Evolutionary conservation across 92 coral and sea anemone species (phyloP).

Genomic region (Umimayanthus kanabou): DNA sequence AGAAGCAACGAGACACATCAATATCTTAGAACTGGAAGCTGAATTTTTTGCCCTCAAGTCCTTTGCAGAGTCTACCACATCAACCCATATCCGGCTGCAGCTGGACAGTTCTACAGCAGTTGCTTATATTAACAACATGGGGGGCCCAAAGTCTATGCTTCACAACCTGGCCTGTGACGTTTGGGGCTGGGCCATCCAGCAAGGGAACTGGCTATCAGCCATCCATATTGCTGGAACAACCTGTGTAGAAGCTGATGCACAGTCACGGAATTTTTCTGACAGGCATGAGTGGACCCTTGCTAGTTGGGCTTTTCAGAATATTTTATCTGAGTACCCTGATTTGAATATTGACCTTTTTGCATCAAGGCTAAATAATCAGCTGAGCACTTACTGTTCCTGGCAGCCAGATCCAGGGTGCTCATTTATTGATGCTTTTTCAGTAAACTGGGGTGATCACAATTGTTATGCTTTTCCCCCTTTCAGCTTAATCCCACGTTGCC

Average conservation of each 20-base stretch:
- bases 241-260: conserved; percentile 42
- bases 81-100: conserved; percentile 36
- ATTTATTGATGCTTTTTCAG: conserved; percentile 59
- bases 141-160: conserved; percentile 23
- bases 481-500: conserved; percentile 52
- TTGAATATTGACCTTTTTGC: conserved; percentile 50
- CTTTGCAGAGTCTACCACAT: conserved; percentile 39
- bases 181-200: conserved; percentile 52
- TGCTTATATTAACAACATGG: conserved; percentile 46
- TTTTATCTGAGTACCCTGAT: conserved; percentile 40
- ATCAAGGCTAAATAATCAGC: not conserved
- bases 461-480: conserved; percentile 66
- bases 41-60: conserved; percentile 57
- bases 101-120: conserved; percentile 55
- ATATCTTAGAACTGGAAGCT: conserved; percentile 44
- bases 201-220: conserved; percentile 50
- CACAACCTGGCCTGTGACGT: conserved; percentile 40
- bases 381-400: conserved; percentile 4
- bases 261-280: conserved; percentile 43
- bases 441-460: conserved; percentile 47
- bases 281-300: conserved; percentile 50
- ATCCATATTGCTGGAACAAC: conserved; percentile 49
- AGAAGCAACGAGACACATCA: conserved; percentile 44
- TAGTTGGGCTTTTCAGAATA: conserved; percentile 29
- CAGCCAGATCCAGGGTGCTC: conserved; percentile 15